Evolutionary conservation across 2,888 invertebrate genomes (phyloP), one percentile per base, ranked within the genome.

Genomic region (Melikaiella ostensackeni): DNA sequence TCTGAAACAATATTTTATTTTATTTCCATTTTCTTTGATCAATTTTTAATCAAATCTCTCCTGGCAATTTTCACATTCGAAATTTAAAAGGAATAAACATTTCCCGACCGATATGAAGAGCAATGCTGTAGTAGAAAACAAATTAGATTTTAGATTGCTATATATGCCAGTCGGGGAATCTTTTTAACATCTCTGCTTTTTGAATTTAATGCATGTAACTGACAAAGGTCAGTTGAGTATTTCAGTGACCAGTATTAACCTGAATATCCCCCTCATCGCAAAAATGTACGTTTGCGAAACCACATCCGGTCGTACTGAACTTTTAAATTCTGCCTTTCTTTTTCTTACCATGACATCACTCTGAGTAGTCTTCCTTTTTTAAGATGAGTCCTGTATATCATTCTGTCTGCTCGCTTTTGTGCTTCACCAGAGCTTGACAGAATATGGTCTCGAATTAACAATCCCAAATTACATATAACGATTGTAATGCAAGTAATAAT

Each of bases 271-370:
- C 35, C 35, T 63, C 63, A 21, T 63, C 21, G 33, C 35, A 63
- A 63, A 35, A 63, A 63, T 63, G 19, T 35, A n/a, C 33, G 33
- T 63, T 63, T 63, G 63, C 21, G 63, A 63, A 63, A 63, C 63
- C 63, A 63, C 63, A 63, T 63, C 35, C 63, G 63, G 33, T 63
- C 63, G 33, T 21, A 33, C 35, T 21, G n/a, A 63, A 63, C 35
- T 63, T 35, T 63, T 63, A 63, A 63, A 63, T 63, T 63, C 63
- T 35, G 21, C 63, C 63, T 63, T 63, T 63, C 63, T 63, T 63
- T 63, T 63, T 35, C 35, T 35, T 59, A 27, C 59, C 63, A 63
- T 63, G 63, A 35, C 63, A 63, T 63, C 63, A 63, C 63, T 63
- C 63, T 63, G 63, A 63, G 33, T 63, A n/a, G 35, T 63, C 35